Evolutionary conservation across 2,888 invertebrate genomes (phyloP).

Genomic region (Caenorhabditis panamensis): DNA sequence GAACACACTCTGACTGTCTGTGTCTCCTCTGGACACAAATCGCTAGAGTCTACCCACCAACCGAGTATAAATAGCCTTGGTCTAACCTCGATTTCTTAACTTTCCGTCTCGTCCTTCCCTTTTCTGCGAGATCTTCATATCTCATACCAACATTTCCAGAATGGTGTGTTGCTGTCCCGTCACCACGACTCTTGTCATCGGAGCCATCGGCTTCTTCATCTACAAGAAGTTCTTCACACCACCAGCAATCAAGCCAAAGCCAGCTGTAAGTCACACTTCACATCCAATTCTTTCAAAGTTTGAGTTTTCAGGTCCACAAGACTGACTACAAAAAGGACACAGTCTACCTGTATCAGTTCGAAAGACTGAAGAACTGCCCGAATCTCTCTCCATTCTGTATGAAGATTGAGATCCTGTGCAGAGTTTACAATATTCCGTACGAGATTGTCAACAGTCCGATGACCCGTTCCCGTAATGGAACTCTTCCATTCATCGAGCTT

Average conservation of each 20-base stretch:
- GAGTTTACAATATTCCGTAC: constrained; percentile 75
- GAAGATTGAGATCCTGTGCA: constrained; percentile 76
- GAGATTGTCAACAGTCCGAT: constrained; percentile 57
- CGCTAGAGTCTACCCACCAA: constrained; percentile 41
- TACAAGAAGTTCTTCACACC: constrained; percentile 49
- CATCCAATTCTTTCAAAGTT: not conserved
- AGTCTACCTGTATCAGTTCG: constrained; percentile 79
- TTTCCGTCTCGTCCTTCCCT: not conserved
- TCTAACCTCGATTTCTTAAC: constrained; percentile 7
- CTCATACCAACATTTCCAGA: constrained; percentile 9
- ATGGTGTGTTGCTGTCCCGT: constrained; percentile 54
- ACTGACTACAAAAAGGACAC: constrained; percentile 70
- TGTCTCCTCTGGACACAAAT: constrained; percentile 19
- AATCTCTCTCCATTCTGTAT: constrained; percentile 79
- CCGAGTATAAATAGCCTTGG: constrained; percentile 36
- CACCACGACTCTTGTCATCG: constrained; percentile 33
- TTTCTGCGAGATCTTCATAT: not conserved
- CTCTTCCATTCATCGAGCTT: constrained; percentile 58
- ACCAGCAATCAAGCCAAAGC: constrained; percentile 40
- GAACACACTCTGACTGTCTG: constrained; percentile 25
- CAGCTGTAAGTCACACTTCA: constrained; percentile 12
- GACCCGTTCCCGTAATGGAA: constrained; percentile 47
- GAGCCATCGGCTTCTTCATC: constrained; percentile 49
- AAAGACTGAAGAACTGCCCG: constrained; percentile 70
- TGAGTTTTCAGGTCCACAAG: constrained; percentile 49